Evolutionary conservation across 2,113 vertebrate species (phyloP).

Genomic region (Eurystomus gularis): DNA sequence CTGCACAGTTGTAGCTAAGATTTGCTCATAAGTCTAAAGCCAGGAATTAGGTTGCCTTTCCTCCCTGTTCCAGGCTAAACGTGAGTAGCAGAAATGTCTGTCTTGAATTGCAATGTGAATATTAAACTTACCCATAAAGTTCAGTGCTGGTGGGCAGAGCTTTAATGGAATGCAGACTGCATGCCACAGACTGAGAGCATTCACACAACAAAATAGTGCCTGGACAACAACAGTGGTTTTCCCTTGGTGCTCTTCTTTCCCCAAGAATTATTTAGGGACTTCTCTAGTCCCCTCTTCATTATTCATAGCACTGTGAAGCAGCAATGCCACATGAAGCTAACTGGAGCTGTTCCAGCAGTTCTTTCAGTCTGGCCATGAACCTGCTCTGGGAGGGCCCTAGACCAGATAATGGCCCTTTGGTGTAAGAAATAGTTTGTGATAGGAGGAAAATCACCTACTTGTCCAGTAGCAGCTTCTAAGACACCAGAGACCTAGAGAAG

Average conservation of each 20-base stretch:
- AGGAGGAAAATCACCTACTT: neutral
- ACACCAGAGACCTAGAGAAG: neutral
- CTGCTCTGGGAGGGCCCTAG: neutral
- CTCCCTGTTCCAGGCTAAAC: neutral
- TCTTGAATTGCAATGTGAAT: neutral
- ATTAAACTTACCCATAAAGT: neutral
- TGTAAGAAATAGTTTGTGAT: neutral
- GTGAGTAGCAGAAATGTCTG: neutral
- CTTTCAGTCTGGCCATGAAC: neutral
- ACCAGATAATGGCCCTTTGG: neutral
- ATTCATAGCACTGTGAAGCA: neutral
- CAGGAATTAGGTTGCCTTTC: neutral
- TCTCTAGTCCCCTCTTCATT: fast-evolving
- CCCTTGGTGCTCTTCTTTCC: neutral
- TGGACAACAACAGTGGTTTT: neutral
- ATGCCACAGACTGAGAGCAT: too few species aligned
- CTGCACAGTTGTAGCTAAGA: neutral
- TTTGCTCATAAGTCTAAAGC: neutral
- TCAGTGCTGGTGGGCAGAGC: neutral
- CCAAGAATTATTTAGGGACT: neutral
- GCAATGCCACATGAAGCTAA: neutral
- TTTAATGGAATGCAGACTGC: neutral
- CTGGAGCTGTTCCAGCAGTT: neutral
- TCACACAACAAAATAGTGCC: neutral
- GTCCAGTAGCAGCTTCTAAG: neutral